phyloP scores from a whole-genome alignment of 2,113 vertebrate species.

The Picathartes gymnocephalus region DNA sequence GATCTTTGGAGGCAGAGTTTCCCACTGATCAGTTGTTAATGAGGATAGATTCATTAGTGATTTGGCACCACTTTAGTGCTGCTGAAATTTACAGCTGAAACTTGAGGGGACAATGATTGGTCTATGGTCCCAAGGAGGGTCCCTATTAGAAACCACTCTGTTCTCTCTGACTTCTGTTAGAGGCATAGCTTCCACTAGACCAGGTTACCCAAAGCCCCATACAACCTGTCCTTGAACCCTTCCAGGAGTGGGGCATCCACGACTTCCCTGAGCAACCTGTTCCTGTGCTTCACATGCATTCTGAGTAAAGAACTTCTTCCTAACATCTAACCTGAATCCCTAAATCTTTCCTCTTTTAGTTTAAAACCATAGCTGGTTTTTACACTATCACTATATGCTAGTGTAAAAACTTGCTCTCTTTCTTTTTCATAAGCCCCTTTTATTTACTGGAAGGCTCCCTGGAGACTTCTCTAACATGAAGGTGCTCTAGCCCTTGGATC shows the following conservation, averaged over 20 bases:
- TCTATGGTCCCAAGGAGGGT: not conserved
- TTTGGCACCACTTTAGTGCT: not conserved
- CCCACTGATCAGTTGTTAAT: not conserved
- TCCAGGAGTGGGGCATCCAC: not conserved
- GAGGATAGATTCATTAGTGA: not conserved
- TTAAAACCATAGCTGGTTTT: not conserved
- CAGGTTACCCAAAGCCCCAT: not conserved
- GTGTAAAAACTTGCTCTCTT: not conserved
- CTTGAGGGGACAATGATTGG: not conserved
- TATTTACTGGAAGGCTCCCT: not conserved
- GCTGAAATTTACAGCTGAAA: not conserved
- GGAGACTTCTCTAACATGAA: not conserved
- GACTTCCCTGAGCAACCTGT: not conserved
- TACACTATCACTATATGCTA: not conserved
- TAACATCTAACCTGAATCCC: too few species aligned
- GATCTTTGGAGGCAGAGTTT: not conserved
- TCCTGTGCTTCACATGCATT: not conserved
- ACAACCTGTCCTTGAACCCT: not conserved
- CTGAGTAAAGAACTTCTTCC: too few species aligned
- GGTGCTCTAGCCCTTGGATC: not conserved
- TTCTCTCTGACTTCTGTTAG: not conserved
- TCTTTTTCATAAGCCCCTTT: not conserved
- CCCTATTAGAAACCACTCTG: not conserved
- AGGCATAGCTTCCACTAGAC: not conserved
- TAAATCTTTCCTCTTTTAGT: not conserved